Evolutionary conservation across 2,888 invertebrate genomes (phyloP).

Genomic region (Heliconius aoede): DNA sequence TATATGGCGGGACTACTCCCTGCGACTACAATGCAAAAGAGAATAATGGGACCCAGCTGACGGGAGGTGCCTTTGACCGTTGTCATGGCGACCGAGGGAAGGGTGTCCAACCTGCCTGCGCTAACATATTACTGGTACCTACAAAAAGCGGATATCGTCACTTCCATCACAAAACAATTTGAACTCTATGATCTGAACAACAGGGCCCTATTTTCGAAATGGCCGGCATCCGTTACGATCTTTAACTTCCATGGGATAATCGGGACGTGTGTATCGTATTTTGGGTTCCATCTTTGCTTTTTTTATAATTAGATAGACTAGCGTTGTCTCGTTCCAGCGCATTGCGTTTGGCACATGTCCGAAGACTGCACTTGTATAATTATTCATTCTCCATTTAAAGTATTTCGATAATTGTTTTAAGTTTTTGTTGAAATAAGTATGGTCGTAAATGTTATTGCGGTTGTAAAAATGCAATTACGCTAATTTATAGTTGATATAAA

Average conservation of each 20-base stretch:
- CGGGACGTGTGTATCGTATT: constrained; percentile 78
- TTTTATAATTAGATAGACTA: constrained; percentile 77
- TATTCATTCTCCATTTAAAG: constrained; percentile 78
- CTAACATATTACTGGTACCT: constrained; percentile 68
- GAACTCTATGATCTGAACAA: constrained; percentile 66
- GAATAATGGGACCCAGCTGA: constrained; percentile 82
- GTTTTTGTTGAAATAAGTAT: constrained; percentile 78
- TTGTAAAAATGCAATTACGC: constrained; percentile 77
- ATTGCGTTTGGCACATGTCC: constrained; percentile 38
- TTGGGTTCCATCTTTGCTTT: constrained; percentile 83
- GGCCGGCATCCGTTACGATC: constrained; percentile 61
- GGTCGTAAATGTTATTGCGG: constrained; percentile 77
- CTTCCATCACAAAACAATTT: constrained; percentile 64
- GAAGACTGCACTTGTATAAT: constrained; percentile 76
- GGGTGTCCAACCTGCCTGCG: constrained; percentile 80
- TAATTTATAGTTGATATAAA: constrained; percentile 77
- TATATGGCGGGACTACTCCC: constrained; percentile 62
- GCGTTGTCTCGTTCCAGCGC: constrained; percentile 63
- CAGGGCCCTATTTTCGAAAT: constrained; percentile 68
- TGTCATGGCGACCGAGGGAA: constrained; percentile 77
- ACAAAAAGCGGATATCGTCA: constrained; percentile 66
- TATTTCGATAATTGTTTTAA: constrained; percentile 78
- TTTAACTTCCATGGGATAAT: constrained; percentile 60
- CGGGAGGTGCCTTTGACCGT: constrained; percentile 81
- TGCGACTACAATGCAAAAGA: constrained; percentile 69